phyloP scores from a whole-genome alignment of 92 coral and sea anemone species.

The Parazoanthus atlanticus region DNA sequence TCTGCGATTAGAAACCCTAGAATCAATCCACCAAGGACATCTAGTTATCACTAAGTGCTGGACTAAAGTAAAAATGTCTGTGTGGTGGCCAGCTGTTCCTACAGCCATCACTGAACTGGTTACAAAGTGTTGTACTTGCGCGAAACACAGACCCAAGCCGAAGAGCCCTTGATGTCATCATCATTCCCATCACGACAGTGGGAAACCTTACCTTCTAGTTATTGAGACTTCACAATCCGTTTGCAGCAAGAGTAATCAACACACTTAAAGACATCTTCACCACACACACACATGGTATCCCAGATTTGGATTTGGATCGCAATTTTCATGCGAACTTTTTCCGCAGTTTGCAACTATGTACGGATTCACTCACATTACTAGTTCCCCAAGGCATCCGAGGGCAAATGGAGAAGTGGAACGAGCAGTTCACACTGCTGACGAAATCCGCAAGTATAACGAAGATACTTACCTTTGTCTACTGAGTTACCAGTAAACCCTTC shows the following conservation, averaged over 20 bases:
- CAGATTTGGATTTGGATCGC: conserved; percentile 56
- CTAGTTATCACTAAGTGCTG: conserved; percentile 64
- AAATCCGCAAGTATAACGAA: conserved; percentile 43
- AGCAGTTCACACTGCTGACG: conserved; percentile 45
- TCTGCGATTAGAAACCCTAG: too few relatives aligned
- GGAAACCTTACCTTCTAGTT: conserved; percentile 43
- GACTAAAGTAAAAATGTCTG: too few relatives aligned
- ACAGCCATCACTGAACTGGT: too few relatives aligned
- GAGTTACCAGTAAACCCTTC: conserved; percentile 38
- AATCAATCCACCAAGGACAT: conserved; percentile 60
- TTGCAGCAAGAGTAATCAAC: conserved; percentile 28
- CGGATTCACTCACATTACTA: conserved; percentile 59
- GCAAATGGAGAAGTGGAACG: conserved; percentile 63
- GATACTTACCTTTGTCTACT: conserved; percentile 40
- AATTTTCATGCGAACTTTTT: conserved; percentile 4
- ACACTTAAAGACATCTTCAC: conserved; percentile 53
- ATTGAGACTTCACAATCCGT: conserved; percentile 34
- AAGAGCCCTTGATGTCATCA: too few relatives aligned
- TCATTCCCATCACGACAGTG: conserved; percentile 67
- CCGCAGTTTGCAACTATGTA: neutral
- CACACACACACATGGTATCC: conserved; percentile 61
- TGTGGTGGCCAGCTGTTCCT: too few relatives aligned
- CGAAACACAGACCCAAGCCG: conserved; percentile 57
- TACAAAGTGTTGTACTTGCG: too few relatives aligned
- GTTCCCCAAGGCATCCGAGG: conserved; percentile 41